Evolutionary conservation across 2,797 vertebrate species (phyloP).

Genomic region (Anabas testudineus): DNA sequence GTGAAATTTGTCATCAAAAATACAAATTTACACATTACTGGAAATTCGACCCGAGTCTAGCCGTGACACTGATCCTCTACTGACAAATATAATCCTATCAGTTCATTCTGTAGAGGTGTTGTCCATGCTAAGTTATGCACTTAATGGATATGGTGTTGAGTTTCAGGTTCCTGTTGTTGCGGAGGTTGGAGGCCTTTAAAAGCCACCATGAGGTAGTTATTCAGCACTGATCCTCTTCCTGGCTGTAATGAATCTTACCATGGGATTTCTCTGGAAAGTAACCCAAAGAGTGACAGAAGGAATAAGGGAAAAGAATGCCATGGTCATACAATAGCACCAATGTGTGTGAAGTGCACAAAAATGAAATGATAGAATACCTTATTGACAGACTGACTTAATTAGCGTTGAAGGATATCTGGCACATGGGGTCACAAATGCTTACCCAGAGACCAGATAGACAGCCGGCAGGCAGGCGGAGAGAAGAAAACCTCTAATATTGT

Average conservation of each 20-base stretch:
- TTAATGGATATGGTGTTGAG: conserved; percentile 75
- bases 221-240: conserved; percentile 71
- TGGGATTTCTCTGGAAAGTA: conserved; percentile 63
- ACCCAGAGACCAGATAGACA: no score
- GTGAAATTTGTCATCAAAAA: conserved; percentile 14
- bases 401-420: background rate
- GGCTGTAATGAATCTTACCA: conserved; percentile 79
- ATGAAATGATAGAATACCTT: conserved; percentile 4
- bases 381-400: background rate
- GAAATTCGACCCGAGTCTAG: conserved; percentile 34
- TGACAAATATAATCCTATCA: conserved; percentile 66
- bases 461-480: no score
- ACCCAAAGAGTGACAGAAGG: conserved; percentile 53
- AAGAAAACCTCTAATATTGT: no score
- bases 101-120: conserved; percentile 69
- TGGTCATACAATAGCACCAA: conserved; percentile 17
- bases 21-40: conserved; percentile 5
- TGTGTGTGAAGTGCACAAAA: background rate
- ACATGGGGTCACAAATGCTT: background rate
- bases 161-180: conserved; percentile 79
- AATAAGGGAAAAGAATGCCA: conserved; percentile 36
- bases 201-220: conserved; percentile 71
- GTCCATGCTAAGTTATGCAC: conserved; percentile 62
- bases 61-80: conserved; percentile 53
- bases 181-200: conserved; percentile 73